A percentile compares a stretch with the other conserved stretches of the same genome.
Evolutionary conservation across 2,113 vertebrate genomes (phyloP).

Genomic region (Pygoscelis adeliae): DNA sequence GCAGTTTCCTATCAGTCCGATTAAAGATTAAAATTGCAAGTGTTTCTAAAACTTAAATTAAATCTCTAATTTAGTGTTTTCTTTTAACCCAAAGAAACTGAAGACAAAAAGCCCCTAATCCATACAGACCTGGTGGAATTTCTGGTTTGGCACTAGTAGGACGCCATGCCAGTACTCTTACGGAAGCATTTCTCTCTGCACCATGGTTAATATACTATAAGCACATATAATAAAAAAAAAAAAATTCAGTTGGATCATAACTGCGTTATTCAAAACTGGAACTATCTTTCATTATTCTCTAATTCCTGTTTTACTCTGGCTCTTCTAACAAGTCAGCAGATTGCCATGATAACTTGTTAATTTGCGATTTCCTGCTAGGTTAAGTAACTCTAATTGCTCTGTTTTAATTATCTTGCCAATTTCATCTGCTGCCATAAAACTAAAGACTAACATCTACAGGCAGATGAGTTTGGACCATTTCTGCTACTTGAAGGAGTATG

Average conservation of each 20-base stretch:
- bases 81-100: neutral
- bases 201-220: constrained; percentile 49
- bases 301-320: neutral
- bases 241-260: neutral
- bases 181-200: neutral
- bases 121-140: constrained; percentile 74
- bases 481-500: neutral
- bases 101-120: neutral
- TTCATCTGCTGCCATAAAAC: neutral
- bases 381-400: neutral
- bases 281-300: neutral
- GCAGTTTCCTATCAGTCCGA: neutral
- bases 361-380: neutral
- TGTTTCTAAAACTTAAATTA: neutral
- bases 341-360: neutral
- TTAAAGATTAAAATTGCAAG: neutral
- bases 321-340: neutral
- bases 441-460: neutral
- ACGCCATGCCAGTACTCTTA: constrained; percentile 36
- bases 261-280: neutral
- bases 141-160: constrained; percentile 62
- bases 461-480: neutral
- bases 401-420: neutral
- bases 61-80: neutral
- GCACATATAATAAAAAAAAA: neutral